Percentiles rank a stretch among this genome's conserved stretches.
These are phyloP conservation scores for Miichthys miiuy DNA, from an alignment of 2,797 vertebrate genomes.

Conservation along the genomic window DNA sequence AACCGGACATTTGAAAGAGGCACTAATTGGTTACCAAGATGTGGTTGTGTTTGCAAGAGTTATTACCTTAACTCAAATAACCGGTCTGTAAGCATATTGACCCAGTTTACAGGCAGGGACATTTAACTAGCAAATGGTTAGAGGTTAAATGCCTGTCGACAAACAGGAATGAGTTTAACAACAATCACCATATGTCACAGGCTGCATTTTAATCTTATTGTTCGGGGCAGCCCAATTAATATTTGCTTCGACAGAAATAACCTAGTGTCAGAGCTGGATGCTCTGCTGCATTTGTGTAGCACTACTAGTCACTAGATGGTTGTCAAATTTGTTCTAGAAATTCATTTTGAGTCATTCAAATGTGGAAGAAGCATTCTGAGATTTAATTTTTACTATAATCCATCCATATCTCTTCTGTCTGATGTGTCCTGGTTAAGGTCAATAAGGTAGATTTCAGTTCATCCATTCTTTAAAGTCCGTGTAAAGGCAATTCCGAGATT, in stretches of 20 bases:
- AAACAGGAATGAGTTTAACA: conserved; percentile 57
- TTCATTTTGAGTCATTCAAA: not conserved
- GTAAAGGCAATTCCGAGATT: too few species aligned
- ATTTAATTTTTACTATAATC: not conserved
- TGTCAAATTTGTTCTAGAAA: not conserved
- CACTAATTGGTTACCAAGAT: conserved; percentile 22
- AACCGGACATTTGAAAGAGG: conserved; percentile 36
- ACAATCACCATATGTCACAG: conserved; percentile 8
- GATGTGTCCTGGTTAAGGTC: too few species aligned
- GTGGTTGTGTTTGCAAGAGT: conserved; percentile 47
- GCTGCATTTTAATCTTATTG: conserved; percentile 18
- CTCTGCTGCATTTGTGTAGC: not conserved
- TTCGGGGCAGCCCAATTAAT: conserved; percentile 1
- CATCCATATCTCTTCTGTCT: too few species aligned
- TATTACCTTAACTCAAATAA: conserved; percentile 35
- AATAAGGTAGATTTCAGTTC: too few species aligned
- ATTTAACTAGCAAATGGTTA: conserved; percentile 40
- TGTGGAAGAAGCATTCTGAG: not conserved
- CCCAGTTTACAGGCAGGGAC: conserved; percentile 28
- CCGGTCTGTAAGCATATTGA: conserved; percentile 13
- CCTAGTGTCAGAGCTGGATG: not conserved
- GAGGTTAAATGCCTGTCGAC: not conserved
- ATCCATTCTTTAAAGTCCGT: too few species aligned
- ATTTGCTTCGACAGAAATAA: conserved; percentile 17
- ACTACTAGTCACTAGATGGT: not conserved